These are phyloP conservation scores for Agrypnia vestita DNA, from an alignment of 1,140 invertebrate species.

Conservation along the genomic window DNA sequence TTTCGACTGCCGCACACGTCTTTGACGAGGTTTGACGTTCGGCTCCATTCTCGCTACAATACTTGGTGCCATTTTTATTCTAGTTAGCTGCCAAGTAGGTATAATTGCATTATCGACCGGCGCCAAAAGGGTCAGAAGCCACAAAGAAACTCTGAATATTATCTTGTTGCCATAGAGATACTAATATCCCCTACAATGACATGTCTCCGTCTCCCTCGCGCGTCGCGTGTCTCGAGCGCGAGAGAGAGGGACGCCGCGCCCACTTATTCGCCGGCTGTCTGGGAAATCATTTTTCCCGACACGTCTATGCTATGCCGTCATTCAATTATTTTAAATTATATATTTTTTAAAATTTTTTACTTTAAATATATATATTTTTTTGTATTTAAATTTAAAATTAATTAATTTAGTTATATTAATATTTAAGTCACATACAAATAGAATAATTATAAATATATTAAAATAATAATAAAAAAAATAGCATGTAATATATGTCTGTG, in stretches of 20 bases:
- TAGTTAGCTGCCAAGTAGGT: too few relatives aligned
- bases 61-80: too few relatives aligned
- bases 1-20: too few relatives aligned
- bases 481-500: too few relatives aligned
- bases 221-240: background rate
- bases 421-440: too few relatives aligned
- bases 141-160: conserved; percentile 12
- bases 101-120: conserved; percentile 32
- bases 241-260: background rate
- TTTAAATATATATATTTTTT: too few relatives aligned
- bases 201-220: conserved; percentile 6
- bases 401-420: too few relatives aligned
- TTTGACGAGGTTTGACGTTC: too few relatives aligned
- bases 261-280: conserved; percentile 41
- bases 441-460: too few relatives aligned
- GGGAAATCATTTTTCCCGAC: conserved; percentile 14
- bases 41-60: too few relatives aligned
- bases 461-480: too few relatives aligned
- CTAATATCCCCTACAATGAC: conserved; percentile 29
- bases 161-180: conserved; percentile 40
- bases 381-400: too few relatives aligned
- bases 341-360: background rate
- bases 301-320: background rate
- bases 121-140: conserved; percentile 20
- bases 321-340: background rate